Evolutionary conservation across 2,888 invertebrate species (phyloP), one percentile per base, ranked within the genome.

Genomic region (Dioctria linearis): DNA sequence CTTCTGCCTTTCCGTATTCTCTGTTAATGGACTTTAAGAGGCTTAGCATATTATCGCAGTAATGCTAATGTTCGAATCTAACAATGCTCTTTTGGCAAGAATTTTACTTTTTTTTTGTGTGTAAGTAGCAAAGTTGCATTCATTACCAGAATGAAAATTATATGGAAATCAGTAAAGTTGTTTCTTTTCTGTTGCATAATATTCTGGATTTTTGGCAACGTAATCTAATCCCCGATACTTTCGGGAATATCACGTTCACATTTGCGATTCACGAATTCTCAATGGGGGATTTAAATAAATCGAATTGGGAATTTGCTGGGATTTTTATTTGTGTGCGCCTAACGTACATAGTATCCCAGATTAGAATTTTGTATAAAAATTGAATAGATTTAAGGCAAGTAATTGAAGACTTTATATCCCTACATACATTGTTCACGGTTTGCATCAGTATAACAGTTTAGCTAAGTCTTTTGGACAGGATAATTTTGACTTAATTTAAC

Each of bases 81-180:
- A 6, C 8, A 8, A 8, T 11, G 8, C 8, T 13, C 57, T 73
- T 73, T 73, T 73, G 54, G 73, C 73, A 57, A 8, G 4, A 42
- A 51, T 3, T 25, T 37, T 11, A n/a, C 11, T 9, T 37, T 37
- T 51, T 71, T 71, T 25, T 25, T 25, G 25, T 25, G 25, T 25
- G 25, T 25, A 13, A 8, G 57, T 57, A 57, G 3, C 11, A 57
- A 61, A 25, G 3, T 61, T 61, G 61, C 37, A 5, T 61, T 61
- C 5, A 5, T 25, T 61, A 25, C 61, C 61, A 61, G 39, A 11
- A 61, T 54, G 61, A 13, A 37, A 2, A 25, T 73, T 40, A 57
- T 59, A 59, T 5, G 25, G 57, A 73, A 73, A 42, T 73, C 5
- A 40, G 40, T 5, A 73, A 51, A 51, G 51, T 51, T 69, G 49